phyloP scores from a whole-genome alignment of 2,113 vertebrate genomes.

The Heterochromis multidens region DNA sequence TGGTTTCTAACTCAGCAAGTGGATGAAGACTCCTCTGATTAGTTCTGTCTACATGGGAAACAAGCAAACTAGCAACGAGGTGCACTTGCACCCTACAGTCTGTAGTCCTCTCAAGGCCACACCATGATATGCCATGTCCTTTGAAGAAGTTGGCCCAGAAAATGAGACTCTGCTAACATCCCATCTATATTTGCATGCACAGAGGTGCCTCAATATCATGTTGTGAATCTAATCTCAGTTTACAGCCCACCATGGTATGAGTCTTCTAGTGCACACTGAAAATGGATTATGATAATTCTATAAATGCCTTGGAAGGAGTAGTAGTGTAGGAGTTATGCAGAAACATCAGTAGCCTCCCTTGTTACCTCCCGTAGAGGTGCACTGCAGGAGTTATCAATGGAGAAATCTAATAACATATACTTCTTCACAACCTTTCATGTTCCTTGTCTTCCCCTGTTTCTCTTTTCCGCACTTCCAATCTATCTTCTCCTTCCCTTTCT shows the following conservation, averaged over 20 bases:
- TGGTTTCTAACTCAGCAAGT: background rate
- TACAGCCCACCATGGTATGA: conserved; percentile 39
- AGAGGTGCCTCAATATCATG: conserved; percentile 35
- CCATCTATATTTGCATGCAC: conserved; percentile 26
- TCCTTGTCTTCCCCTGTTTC: background rate
- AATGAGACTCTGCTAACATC: background rate
- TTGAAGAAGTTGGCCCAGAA: conserved; percentile 3
- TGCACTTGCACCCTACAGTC: background rate
- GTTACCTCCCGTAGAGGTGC: conserved; percentile 38
- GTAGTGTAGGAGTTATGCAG: background rate
- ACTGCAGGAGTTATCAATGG: conserved; percentile 24
- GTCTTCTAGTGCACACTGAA: conserved; percentile 51
- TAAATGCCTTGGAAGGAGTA: conserved; percentile 26
- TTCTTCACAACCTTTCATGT: conserved; percentile 8
- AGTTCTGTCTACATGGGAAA: background rate
- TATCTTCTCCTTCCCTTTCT: background rate
- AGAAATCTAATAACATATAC: conserved; percentile 17
- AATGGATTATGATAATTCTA: conserved; percentile 67
- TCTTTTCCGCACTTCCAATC: background rate
- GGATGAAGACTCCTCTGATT: background rate
- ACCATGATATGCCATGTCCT: background rate
- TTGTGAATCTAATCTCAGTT: conserved; percentile 66
- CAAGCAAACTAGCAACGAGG: background rate
- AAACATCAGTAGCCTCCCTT: conserved; percentile 30
- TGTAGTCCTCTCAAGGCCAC: conserved; percentile 2